Conservation (phyloP, 2,797 vertebrate genomes). For the Pantherophis vulpinus region DNA sequence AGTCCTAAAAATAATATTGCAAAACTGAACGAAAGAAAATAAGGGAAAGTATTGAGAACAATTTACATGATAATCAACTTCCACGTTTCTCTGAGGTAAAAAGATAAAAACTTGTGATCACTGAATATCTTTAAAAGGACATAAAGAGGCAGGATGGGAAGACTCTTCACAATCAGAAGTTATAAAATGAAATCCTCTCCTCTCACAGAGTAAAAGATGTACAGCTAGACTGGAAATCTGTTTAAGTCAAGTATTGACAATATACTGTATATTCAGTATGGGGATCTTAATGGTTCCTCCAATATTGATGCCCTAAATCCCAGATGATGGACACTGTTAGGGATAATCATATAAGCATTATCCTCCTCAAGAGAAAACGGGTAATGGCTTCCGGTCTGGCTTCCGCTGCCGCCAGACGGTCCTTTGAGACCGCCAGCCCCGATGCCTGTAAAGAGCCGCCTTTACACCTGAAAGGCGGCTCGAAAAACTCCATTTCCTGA, state of each 20-base stretch:
- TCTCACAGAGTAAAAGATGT: neutral
- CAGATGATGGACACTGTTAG: neutral
- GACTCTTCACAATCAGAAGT: neutral
- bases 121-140: neutral
- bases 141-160: neutral
- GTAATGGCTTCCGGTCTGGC: too few relatives aligned
- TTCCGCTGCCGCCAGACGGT: too few relatives aligned
- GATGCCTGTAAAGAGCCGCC: too few relatives aligned
- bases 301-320: neutral
- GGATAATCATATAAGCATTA: neutral
- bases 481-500: too few relatives aligned
- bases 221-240: neutral
- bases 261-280: neutral
- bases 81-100: neutral
- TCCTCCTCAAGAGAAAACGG: neutral
- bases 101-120: neutral
- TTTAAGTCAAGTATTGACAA: neutral
- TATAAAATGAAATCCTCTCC: neutral
- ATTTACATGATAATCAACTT: neutral
- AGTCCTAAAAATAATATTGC: neutral
- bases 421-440: too few relatives aligned
- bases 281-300: too few relatives aligned
- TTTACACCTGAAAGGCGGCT: too few relatives aligned
- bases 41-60: neutral
- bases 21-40: neutral